Base-by-base conservation (phyloP, 2,113 vertebrate species). In the Rana temporaria region DNA sequence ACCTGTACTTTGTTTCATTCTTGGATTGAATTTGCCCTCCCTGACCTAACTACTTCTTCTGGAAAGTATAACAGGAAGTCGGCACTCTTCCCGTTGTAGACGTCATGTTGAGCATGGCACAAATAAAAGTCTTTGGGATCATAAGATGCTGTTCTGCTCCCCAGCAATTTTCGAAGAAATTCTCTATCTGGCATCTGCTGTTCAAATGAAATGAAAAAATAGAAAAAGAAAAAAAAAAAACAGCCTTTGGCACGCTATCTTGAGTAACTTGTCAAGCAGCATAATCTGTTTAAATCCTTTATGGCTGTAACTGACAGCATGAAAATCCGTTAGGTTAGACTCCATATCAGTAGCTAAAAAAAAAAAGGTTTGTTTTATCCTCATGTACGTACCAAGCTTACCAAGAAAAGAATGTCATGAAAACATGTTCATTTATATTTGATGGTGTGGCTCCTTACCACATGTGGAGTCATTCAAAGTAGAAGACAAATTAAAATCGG, bases 241-340 rank as follows among this genome's bases (percentile, higher is more conserved):
- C 8, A 24, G 8, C 18, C 57, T 64, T 59, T 53, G 22, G 78
- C 55, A 48, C 55, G 32, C 32, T 26, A 19, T 70, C 18, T 48
- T 60, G 30, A 70, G 78, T 59, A 68, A 68, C 48, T 68, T 68
- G 77, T 80, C 78, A 80, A 16, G 65, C 55, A 12, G 65, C 19
- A 34, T 68, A 79, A 79, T 79, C 76, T 57, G 64, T 38, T 79
- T 81, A 72, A 72, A 71, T 52, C 57, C 68, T 53, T 62, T 81
- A 72, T 63, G 71, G 67, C 34, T 71, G 78, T 42, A 42, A 60
- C 78, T 19, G 68, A 30, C 55, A 24, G 53, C 78, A 69, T 59
- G 53, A 81, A 34, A 81, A 72, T 63, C 16, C 18, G 34, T 71
- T 64, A 20, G 16, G 53, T 69, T 59, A 68, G 77, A 68, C 32